Evolutionary conservation across 2,797 vertebrate species (phyloP).

Genomic region (Tapirus indicus): DNA sequence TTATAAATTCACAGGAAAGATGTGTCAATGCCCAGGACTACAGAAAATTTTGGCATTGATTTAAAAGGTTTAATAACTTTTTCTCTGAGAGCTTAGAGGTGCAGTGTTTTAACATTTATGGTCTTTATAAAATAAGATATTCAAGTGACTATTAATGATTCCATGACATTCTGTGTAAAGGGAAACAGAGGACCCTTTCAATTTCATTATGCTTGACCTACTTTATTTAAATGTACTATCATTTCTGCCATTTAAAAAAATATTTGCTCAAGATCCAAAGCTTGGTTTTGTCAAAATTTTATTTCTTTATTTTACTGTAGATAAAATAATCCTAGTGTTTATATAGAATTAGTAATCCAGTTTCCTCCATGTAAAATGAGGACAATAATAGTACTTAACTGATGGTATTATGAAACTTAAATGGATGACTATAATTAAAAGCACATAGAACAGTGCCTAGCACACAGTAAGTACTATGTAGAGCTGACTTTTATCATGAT

Average conservation of each 20-base stretch:
- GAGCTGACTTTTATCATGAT: neutral
- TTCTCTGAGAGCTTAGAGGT: neutral
- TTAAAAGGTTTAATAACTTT: slow-evolving; percentile 54
- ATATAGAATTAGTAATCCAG: neutral
- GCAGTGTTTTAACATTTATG: slow-evolving; percentile 13
- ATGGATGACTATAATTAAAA: neutral
- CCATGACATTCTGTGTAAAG: neutral
- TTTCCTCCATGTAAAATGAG: neutral
- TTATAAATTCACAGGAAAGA: slow-evolving; percentile 57
- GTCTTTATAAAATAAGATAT: neutral
- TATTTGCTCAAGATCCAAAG: neutral
- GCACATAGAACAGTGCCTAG: neutral
- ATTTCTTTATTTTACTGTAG: slow-evolving; percentile 4
- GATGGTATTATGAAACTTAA: neutral
- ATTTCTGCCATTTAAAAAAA: neutral
- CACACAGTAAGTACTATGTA: neutral
- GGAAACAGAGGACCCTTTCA: neutral
- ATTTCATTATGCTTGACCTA: neutral
- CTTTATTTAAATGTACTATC: neutral
- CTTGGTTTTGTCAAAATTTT: neutral
- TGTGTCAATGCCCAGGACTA: neutral
- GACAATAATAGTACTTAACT: neutral
- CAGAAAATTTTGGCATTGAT: slow-evolving; percentile 18
- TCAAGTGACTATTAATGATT: neutral
- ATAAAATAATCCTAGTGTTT: neutral